Evolutionary conservation across 2,888 invertebrate genomes (phyloP).

Genomic region (Mactromeris polynyma): DNA sequence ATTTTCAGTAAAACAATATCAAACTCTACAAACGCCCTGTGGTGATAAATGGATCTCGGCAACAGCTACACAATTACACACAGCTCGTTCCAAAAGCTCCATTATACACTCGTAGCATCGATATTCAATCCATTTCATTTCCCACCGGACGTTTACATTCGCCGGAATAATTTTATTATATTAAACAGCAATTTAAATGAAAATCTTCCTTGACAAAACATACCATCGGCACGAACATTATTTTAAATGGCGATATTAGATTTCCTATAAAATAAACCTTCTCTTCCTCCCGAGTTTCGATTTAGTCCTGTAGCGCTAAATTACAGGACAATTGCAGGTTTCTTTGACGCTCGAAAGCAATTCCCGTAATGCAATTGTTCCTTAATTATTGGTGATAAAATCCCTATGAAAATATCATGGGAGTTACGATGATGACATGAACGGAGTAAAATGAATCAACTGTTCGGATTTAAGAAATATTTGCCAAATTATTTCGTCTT

Average conservation of each 20-base stretch:
- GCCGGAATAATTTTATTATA: conserved; percentile 13
- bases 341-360: conserved; percentile 41
- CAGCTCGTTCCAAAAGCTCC: not conserved
- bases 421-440: conserved; percentile 30
- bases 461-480: conserved; percentile 26
- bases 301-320: conserved; percentile 38
- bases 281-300: conserved; percentile 6
- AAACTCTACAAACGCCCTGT: not conserved
- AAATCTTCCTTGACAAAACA: conserved; percentile 33
- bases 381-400: conserved; percentile 51
- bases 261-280: conserved; percentile 33
- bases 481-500: conserved; percentile 35
- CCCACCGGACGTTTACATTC: not conserved
- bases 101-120: not conserved
- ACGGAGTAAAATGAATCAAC: conserved; percentile 45
- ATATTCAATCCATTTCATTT: not conserved
- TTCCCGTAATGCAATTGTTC: conserved; percentile 44
- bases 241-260: conserved; percentile 31
- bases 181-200: conserved; percentile 7
- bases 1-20: not conserved
- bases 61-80: not conserved
- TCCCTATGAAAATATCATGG: conserved; percentile 33
- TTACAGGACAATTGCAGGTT: conserved; percentile 44
- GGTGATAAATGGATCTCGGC: not conserved
- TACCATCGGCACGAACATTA: conserved; percentile 25